Conservation (phyloP, 2,113 vertebrate genomes). For the Furnarius figulus region DNA sequence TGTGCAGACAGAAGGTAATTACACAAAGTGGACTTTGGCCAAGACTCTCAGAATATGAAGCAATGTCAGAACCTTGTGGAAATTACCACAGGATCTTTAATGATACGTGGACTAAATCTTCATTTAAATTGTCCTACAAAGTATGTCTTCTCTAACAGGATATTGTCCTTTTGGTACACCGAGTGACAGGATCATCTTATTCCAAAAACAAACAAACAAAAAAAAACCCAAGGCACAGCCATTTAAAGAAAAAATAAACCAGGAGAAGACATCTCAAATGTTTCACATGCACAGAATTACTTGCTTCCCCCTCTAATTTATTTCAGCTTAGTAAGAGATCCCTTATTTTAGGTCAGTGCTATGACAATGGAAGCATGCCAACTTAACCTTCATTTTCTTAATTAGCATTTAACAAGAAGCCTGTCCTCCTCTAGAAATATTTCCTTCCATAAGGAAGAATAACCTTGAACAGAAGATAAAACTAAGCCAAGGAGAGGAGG, state of each 20-base stretch:
- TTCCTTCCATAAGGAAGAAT: slow-evolving; percentile 63
- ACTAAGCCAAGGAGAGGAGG: neutral
- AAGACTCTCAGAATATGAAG: slow-evolving; percentile 36
- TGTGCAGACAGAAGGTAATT: slow-evolving; percentile 63
- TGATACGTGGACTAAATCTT: neutral
- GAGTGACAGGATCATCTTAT: neutral
- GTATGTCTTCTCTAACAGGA: neutral
- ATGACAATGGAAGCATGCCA: slow-evolving; percentile 64
- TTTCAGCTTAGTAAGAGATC: slow-evolving; percentile 34
- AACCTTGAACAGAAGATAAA: slow-evolving; percentile 66
- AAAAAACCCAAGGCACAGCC: neutral
- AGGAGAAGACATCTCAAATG: neutral
- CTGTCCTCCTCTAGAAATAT: slow-evolving; percentile 46
- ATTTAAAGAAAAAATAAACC: neutral
- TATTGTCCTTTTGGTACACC: neutral
- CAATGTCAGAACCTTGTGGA: slow-evolving; percentile 18
- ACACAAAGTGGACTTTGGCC: slow-evolving; percentile 59
- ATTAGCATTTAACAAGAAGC: slow-evolving; percentile 68
- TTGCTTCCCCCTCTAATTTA: slow-evolving; percentile 27
- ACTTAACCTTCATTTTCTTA: slow-evolving; percentile 63
- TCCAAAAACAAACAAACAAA: neutral
- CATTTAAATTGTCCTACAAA: neutral
- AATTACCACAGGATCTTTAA: slow-evolving; percentile 45
- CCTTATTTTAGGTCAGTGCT: slow-evolving; percentile 48
- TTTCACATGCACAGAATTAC: neutral